Evolutionary conservation across 1,140 invertebrate genomes (phyloP).

Genomic region (Sminthurinus signatus): DNA sequence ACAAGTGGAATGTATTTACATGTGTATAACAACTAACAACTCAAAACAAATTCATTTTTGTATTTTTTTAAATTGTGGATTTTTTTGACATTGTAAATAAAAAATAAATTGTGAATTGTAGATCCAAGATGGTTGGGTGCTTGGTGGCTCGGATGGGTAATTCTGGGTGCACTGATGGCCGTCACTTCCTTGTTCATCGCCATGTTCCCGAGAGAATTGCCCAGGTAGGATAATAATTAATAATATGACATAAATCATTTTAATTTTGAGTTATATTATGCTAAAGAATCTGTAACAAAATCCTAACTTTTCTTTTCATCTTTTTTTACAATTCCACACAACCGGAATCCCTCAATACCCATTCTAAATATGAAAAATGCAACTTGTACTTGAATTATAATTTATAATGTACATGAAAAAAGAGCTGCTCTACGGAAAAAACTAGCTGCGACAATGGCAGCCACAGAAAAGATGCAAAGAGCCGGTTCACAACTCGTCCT

Average conservation of each 20-base stretch:
- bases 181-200: slow-evolving; percentile 57
- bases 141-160: slow-evolving; percentile 75
- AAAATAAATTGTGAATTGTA: slow-evolving; percentile 45
- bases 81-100: slow-evolving; percentile 36
- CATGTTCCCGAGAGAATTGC: slow-evolving; percentile 59
- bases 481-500: slow-evolving; percentile 30
- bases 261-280: too few relatives aligned
- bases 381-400: too few relatives aligned
- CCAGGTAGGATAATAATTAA: slow-evolving; percentile 45
- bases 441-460: background rate
- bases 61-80: too few relatives aligned
- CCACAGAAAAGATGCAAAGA: slow-evolving; percentile 12
- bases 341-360: too few relatives aligned
- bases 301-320: background rate
- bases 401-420: background rate
- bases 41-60: background rate
- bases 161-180: slow-evolving; percentile 58
- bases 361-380: too few relatives aligned
- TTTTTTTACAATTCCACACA: too few relatives aligned
- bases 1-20: too few relatives aligned
- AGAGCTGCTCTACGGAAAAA: slow-evolving; percentile 5
- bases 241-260: too few relatives aligned
- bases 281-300: too few relatives aligned
- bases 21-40: background rate
- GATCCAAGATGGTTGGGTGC: slow-evolving; percentile 71